These are phyloP conservation scores for Vulpes ferrilata DNA, from an alignment of 2,113 vertebrate genomes.

Conservation along the genomic window DNA sequence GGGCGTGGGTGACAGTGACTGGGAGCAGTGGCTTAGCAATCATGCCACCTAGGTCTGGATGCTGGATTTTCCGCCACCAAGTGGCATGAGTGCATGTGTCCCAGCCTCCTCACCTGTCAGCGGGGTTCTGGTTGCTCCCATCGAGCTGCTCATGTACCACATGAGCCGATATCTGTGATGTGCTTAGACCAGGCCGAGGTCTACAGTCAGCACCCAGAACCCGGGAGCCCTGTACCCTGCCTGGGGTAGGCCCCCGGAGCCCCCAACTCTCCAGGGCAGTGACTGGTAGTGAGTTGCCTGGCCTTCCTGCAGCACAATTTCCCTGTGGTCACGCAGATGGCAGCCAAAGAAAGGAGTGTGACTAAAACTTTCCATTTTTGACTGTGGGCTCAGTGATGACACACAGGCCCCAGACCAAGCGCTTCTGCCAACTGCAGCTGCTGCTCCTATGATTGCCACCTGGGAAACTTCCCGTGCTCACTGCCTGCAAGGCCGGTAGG, in stretches of 20 bases:
- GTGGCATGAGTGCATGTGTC: neutral
- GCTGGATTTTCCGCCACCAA: neutral
- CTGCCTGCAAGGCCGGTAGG: neutral
- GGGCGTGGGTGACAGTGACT: neutral
- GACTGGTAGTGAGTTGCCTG: neutral
- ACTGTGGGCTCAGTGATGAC: constrained; percentile 28
- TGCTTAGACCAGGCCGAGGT: neutral
- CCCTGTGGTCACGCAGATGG: constrained; percentile 31
- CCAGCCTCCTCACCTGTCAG: constrained; percentile 5
- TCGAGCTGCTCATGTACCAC: neutral
- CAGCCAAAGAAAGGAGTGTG: constrained; percentile 52
- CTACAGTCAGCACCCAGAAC: neutral
- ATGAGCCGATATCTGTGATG: neutral
- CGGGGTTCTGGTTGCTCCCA: neutral
- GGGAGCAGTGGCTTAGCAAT: neutral
- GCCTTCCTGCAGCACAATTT: neutral
- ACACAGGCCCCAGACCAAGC: constrained; percentile 1
- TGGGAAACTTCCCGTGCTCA: neutral
- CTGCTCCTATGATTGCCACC: neutral
- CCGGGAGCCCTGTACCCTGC: neutral
- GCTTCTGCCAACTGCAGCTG: neutral
- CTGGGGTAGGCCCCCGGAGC: neutral
- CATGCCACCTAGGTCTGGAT: neutral
- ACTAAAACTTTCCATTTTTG: constrained; percentile 66
- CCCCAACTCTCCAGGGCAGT: neutral